These are phyloP conservation scores for Nasonia giraulti DNA, from an alignment of 1,140 invertebrate genomes.

Conservation along the genomic window DNA sequence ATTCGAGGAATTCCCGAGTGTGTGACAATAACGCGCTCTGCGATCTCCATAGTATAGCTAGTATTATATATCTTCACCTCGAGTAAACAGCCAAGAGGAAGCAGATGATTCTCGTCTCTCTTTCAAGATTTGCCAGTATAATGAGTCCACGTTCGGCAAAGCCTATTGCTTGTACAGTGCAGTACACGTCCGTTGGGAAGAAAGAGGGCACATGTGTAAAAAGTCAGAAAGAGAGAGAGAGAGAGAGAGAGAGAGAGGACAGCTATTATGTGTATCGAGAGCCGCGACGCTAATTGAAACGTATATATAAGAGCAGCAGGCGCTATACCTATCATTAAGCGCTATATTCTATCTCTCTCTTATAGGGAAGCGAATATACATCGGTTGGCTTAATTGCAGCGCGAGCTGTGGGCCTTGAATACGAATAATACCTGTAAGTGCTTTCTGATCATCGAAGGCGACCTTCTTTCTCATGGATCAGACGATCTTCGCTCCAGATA, in stretches of 20 bases:
- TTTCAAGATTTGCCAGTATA: not conserved
- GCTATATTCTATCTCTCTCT: not conserved
- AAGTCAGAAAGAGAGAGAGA: too few species aligned
- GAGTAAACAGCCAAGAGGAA: not conserved
- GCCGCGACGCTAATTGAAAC: not conserved
- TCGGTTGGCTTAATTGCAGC: conserved; percentile 11
- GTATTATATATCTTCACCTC: too few species aligned
- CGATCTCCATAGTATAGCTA: too few species aligned
- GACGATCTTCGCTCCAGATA: conserved; percentile 29
- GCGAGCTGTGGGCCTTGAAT: not conserved
- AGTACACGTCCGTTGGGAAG: too few species aligned
- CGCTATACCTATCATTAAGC: not conserved
- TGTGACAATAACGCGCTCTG: too few species aligned
- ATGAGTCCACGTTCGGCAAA: not conserved
- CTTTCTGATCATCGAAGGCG: conserved; percentile 23
- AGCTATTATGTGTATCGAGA: conserved; percentile 9
- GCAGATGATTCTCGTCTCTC: too few species aligned
- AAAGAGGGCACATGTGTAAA: too few species aligned
- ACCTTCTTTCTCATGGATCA: conserved; percentile 20
- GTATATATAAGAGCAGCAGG: not conserved
- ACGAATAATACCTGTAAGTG: conserved; percentile 31
- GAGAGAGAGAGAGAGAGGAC: not conserved
- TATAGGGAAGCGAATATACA: not conserved
- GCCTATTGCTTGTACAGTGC: not conserved
- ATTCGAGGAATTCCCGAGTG: too few species aligned